A percentile compares a stretch with the other conserved stretches of the same genome.
These are phyloP conservation scores for Panzeria rudis DNA, from an alignment of 2,888 invertebrate genomes.

Conservation along the genomic window DNA sequence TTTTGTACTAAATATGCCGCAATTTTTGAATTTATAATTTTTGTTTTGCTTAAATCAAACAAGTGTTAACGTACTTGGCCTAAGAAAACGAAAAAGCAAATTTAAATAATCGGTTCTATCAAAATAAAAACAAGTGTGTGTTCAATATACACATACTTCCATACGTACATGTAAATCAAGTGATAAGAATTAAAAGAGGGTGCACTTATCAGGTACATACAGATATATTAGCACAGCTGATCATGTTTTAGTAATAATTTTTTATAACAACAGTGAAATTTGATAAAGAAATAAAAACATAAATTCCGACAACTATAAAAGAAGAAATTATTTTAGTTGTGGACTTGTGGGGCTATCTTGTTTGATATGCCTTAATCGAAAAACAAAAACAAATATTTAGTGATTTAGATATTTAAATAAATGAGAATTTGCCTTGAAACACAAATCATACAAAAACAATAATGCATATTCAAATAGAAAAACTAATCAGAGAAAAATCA, in stretches of 20 bases:
- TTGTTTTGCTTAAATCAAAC: conserved; percentile 28
- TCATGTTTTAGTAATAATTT: background rate
- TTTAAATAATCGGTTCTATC: background rate
- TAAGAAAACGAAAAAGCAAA: conserved; percentile 26
- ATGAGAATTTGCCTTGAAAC: conserved; percentile 59
- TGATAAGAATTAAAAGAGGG: conserved; percentile 14
- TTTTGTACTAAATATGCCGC: conserved; percentile 13
- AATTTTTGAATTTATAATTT: conserved; percentile 5
- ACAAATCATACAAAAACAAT: conserved; percentile 48
- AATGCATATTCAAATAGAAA: conserved; percentile 48
- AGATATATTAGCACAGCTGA: background rate
- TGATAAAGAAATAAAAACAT: background rate
- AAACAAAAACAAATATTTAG: background rate
- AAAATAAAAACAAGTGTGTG: conserved; percentile 1
- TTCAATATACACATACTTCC: too few relatives aligned
- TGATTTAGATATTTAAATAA: conserved; percentile 3
- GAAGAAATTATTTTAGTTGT: background rate
- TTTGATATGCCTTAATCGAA: background rate
- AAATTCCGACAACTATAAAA: too few relatives aligned
- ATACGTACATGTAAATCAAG: background rate
- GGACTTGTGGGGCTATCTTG: background rate
- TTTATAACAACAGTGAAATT: background rate
- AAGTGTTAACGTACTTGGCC: conserved; percentile 49
- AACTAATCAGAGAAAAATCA: conserved; percentile 74
- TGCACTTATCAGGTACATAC: background rate